phyloP scores from a whole-genome alignment of 2,113 vertebrate species.

The Oxygymnocypris stewartii region DNA sequence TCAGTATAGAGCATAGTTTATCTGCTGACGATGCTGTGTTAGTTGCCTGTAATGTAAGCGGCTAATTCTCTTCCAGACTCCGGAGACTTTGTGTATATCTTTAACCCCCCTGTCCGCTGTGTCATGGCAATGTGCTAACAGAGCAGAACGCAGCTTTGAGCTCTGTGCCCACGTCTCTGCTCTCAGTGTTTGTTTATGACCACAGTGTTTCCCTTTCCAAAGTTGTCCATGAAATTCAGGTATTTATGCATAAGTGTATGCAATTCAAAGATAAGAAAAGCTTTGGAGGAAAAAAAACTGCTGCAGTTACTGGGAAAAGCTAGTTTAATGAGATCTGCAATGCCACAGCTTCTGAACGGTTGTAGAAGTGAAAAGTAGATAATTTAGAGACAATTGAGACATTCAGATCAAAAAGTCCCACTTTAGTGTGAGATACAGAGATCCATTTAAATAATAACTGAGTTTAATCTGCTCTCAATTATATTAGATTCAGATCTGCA shows the following conservation, averaged over 20 bases:
- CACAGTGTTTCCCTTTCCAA: background rate
- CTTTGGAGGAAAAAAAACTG: background rate
- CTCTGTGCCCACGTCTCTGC: background rate
- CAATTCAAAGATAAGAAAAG: slow-evolving; percentile 1
- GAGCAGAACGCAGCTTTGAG: slow-evolving; percentile 14
- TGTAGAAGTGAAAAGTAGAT: slow-evolving; percentile 6
- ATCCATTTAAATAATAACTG: background rate
- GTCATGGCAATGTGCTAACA: background rate
- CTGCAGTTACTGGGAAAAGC: background rate
- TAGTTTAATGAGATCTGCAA: background rate
- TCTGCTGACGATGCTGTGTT: background rate
- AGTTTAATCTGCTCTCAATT: background rate
- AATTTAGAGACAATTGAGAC: slow-evolving; percentile 12
- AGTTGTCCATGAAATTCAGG: background rate
- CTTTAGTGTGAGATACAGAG: background rate
- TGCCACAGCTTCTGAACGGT: background rate
- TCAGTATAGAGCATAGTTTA: background rate
- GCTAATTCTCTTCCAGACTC: background rate
- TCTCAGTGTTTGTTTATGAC: background rate
- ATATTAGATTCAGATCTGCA: background rate
- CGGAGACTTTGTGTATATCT: slow-evolving; percentile 10
- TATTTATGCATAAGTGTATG: background rate
- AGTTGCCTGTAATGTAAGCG: slow-evolving; percentile 7
- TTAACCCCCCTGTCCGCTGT: slow-evolving; percentile 16
- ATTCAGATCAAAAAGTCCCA: background rate